Conservation (phyloP, 1,140 invertebrate genomes). For the Ceratina calcarata region DNA sequence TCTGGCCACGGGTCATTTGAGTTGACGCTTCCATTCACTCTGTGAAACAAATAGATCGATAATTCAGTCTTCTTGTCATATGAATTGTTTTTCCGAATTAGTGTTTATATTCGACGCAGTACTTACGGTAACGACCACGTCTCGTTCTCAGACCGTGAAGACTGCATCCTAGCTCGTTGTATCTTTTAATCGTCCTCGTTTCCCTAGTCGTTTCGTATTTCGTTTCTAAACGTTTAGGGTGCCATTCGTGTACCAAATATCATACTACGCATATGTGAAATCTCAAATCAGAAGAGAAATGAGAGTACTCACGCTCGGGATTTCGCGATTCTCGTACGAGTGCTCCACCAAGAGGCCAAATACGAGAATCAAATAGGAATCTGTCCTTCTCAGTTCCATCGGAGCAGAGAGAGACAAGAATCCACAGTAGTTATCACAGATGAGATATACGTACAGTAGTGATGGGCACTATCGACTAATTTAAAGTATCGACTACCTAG, state of each 20-base stretch:
- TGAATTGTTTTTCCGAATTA: background rate
- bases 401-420: no score
- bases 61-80: background rate
- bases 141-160: background rate
- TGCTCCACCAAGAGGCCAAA: no score
- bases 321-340: no score
- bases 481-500: no score
- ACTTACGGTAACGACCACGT: conserved; percentile 37
- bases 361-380: no score
- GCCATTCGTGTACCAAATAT: background rate
- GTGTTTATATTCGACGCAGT: background rate
- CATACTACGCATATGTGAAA: conserved; percentile 42
- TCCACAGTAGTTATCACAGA: no score
- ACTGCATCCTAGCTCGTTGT: conserved; percentile 8
- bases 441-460: no score
- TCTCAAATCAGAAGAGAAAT: no score
- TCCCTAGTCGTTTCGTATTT: background rate
- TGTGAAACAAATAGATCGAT: background rate
- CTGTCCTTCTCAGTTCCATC: no score
- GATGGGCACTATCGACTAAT: no score
- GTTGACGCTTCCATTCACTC: background rate
- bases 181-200: background rate
- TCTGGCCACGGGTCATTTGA: conserved; percentile 29
- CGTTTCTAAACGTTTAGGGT: background rate
- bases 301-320: no score